Percentiles rank a stretch among this genome's conserved stretches.
Evolutionary conservation across 2,797 vertebrate genomes (phyloP).

Genomic region (Gephyroberyx darwinii): DNA sequence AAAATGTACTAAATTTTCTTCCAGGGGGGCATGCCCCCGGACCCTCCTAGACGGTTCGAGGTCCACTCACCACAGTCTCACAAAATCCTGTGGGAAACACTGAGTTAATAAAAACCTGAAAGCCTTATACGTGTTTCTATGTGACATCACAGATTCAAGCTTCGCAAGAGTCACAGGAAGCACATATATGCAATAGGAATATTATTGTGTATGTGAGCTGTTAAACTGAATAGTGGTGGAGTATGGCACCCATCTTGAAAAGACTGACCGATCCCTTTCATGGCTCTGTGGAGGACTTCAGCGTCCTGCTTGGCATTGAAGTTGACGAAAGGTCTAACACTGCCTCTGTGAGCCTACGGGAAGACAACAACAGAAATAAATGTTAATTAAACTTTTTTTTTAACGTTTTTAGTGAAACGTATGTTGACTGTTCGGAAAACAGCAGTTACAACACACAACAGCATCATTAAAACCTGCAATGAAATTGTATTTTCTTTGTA

Average conservation of each 20-base stretch:
- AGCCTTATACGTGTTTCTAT: too few species aligned
- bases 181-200: neutral
- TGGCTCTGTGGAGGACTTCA: slow-evolving; percentile 91
- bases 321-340: slow-evolving; percentile 84
- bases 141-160: neutral
- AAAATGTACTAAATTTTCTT: too few species aligned
- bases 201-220: neutral
- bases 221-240: neutral
- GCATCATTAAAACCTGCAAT: too few species aligned
- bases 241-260: neutral
- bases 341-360: slow-evolving; percentile 77
- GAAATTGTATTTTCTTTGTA: too few species aligned
- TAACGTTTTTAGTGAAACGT: too few species aligned
- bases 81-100: too few species aligned
- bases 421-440: too few species aligned
- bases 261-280: slow-evolving; percentile 94
- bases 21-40: too few species aligned
- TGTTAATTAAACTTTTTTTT: neutral
- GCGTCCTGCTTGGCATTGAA: slow-evolving; percentile 93
- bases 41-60: too few species aligned
- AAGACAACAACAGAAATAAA: slow-evolving; percentile 19
- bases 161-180: neutral
- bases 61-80: too few species aligned
- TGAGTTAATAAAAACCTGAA: neutral
- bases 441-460: too few species aligned